Evolutionary conservation across 2,797 vertebrate species (phyloP).

Genomic region (Toxotes lorentzi): DNA sequence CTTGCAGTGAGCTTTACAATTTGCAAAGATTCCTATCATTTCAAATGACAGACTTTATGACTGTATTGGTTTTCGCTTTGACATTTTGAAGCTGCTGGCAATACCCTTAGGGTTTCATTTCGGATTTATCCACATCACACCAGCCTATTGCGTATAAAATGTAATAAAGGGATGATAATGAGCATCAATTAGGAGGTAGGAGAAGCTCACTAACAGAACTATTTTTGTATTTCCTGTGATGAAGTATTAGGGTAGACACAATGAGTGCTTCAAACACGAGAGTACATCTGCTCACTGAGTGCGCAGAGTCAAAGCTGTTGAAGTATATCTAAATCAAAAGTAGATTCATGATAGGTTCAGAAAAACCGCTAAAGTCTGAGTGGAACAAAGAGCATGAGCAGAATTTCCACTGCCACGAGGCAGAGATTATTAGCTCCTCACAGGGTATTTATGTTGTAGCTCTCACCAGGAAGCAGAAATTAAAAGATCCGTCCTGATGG

Average conservation of each 20-base stretch:
- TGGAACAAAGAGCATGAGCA: constrained; percentile 43
- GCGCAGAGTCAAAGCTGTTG: constrained; percentile 43
- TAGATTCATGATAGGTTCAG: constrained; percentile 48
- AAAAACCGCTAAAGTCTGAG: constrained; percentile 44
- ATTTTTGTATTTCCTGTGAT: constrained; percentile 53
- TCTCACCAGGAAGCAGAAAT: constrained; percentile 52
- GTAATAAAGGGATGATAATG: constrained; percentile 68
- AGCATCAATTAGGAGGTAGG: constrained; percentile 51
- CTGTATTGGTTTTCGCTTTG: constrained; percentile 57
- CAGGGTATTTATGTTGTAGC: constrained; percentile 32
- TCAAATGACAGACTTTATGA: constrained; percentile 54
- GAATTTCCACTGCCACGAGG: constrained; percentile 20
- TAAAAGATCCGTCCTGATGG: constrained; percentile 44
- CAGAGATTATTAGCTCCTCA: constrained; percentile 49
- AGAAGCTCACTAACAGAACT: constrained; percentile 43
- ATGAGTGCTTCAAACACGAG: constrained; percentile 40
- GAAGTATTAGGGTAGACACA: constrained; percentile 36
- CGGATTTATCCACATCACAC: constrained; percentile 59
- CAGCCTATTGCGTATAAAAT: constrained; percentile 59
- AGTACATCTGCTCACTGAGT: constrained; percentile 42
- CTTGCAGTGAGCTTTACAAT: constrained; percentile 39
- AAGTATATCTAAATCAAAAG: constrained; percentile 57
- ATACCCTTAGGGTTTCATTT: constrained; percentile 63
- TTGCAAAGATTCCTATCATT: constrained; percentile 59
- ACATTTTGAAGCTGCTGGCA: constrained; percentile 64